phyloP scores from a whole-genome alignment of 1,140 invertebrate genomes.

The Cryptotermes secundus region DNA sequence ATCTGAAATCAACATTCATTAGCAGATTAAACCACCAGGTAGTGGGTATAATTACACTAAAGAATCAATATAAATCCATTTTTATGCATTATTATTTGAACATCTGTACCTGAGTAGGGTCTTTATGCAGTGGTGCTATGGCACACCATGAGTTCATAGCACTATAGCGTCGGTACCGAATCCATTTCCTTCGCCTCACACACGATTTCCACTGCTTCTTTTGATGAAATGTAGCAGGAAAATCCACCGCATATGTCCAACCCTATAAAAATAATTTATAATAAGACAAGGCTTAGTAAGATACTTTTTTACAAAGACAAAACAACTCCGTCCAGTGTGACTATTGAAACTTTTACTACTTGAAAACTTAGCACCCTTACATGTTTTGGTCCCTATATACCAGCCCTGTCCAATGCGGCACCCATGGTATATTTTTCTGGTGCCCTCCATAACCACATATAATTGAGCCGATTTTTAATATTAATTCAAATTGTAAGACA shows the following conservation, averaged over 20 bases:
- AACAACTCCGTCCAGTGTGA: too few relatives aligned
- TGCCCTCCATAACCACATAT: too few relatives aligned
- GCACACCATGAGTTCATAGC: constrained; percentile 90
- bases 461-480: too few relatives aligned
- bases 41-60: background rate
- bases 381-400: too few relatives aligned
- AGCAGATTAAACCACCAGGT: constrained; percentile 36
- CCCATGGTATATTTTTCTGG: too few relatives aligned
- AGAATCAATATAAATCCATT: background rate
- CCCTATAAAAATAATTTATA: constrained; percentile 51
- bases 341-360: too few relatives aligned
- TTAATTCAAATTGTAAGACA: too few relatives aligned
- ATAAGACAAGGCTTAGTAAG: too few relatives aligned
- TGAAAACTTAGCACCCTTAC: too few relatives aligned
- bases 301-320: too few relatives aligned
- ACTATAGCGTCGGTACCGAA: constrained; percentile 80
- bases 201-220: constrained; percentile 89
- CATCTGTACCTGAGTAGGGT: constrained; percentile 68
- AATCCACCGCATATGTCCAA: constrained; percentile 93
- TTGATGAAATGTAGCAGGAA: constrained; percentile 78
- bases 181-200: constrained; percentile 87
- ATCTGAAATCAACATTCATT: too few relatives aligned
- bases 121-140: constrained; percentile 82
- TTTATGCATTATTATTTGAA: background rate
- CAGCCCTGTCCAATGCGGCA: too few relatives aligned